Conservation (phyloP, 2,797 vertebrate genomes). For the Bryconaethiops microstoma region DNA sequence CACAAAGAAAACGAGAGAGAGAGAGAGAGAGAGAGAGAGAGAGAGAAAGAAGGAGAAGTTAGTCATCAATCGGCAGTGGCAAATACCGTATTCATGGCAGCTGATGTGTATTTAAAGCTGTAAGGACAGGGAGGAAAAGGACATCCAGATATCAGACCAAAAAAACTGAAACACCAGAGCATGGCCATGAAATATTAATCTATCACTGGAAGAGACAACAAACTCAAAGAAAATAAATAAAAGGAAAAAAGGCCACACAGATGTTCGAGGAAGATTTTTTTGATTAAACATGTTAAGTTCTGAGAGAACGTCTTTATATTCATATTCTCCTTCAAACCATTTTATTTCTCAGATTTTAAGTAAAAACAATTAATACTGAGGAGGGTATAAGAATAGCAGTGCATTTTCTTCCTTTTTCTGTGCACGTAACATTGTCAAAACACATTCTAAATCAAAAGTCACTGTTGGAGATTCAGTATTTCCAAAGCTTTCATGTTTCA, state of each 20-base stretch:
- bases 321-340: background rate
- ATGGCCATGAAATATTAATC: conserved; percentile 57
- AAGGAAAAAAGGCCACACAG: background rate
- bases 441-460: conserved; percentile 16
- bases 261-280: background rate
- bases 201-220: conserved; percentile 44
- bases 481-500: conserved; percentile 31
- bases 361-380: conserved; percentile 18
- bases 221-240: conserved; percentile 33
- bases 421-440: conserved; percentile 9
- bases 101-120: conserved; percentile 53
- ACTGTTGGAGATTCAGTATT: background rate
- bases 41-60: background rate
- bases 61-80: background rate
- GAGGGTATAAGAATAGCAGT: conserved; percentile 11
- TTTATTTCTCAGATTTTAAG: conserved; percentile 8
- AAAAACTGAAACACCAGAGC: conserved; percentile 31
- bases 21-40: background rate
- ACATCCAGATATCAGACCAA: conserved; percentile 30
- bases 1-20: background rate
- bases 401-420: background rate
- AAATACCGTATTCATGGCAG: conserved; percentile 67
- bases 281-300: conserved; percentile 39
- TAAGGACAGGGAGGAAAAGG: conserved; percentile 31
- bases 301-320: conserved; percentile 21